phyloP scores from a whole-genome alignment of 2,888 invertebrate genomes.

The Eledone cirrhosa region DNA sequence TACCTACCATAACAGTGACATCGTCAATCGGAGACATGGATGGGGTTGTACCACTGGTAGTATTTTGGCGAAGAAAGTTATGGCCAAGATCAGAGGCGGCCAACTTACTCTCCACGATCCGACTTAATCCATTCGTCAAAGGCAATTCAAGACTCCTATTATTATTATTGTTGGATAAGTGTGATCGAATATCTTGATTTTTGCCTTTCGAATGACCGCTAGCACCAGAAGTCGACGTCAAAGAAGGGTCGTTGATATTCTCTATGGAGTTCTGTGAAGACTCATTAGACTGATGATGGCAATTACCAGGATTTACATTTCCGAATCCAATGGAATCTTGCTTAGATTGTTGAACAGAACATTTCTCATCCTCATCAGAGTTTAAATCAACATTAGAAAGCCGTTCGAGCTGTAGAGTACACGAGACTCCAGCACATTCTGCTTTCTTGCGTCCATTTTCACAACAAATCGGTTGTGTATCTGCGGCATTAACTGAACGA shows the following conservation, averaged over 20 bases:
- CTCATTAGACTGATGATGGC: not conserved
- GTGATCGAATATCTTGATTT: not conserved
- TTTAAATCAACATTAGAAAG: slow-evolving; percentile 15
- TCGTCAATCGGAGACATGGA: slow-evolving; percentile 27
- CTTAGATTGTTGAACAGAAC: not conserved
- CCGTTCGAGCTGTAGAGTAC: not conserved
- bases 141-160: slow-evolving; percentile 20
- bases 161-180: not conserved
- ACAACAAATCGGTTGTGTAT: not conserved
- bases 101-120: slow-evolving; percentile 10
- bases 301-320: not conserved
- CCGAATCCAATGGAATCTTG: not conserved
- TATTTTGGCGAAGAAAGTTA: not conserved
- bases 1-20: slow-evolving; percentile 33
- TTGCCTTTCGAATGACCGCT: not conserved
- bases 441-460: not conserved
- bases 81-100: not conserved
- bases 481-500: not conserved
- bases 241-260: not conserved
- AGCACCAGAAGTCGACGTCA: not conserved
- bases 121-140: slow-evolving; percentile 20
- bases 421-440: not conserved
- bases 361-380: slow-evolving; percentile 9
- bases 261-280: not conserved
- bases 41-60: slow-evolving; percentile 19